A percentile compares a stretch with the other conserved stretches of the same genome.
phyloP scores from a whole-genome alignment of 92 coral and sea anemone genomes.

The Epizoanthus stellaris region DNA sequence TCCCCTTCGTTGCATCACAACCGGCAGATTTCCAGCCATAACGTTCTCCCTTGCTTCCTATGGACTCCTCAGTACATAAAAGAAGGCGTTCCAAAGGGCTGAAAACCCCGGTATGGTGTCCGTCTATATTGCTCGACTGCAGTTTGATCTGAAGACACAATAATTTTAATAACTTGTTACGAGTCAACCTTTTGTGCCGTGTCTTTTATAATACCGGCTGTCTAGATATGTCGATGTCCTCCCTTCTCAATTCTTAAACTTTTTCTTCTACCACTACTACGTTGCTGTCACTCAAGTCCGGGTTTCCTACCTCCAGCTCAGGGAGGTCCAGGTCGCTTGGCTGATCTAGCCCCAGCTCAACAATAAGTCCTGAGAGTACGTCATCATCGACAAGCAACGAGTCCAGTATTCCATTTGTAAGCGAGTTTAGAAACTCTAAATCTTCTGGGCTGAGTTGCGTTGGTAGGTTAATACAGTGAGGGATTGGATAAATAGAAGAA shows the following conservation, averaged over 20 bases:
- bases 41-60: neutral
- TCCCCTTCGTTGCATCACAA: neutral
- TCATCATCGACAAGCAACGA: conserved; percentile 29
- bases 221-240: too few species aligned
- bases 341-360: conserved; percentile 29
- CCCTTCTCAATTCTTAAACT: neutral
- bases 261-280: conserved; percentile 15
- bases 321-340: conserved; percentile 28
- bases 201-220: neutral
- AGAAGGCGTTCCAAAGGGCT: neutral
- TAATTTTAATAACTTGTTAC: neutral
- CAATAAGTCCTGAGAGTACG: conserved; percentile 14
- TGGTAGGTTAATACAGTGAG: conserved; percentile 40
- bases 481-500: conserved; percentile 35
- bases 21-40: neutral
- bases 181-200: neutral
- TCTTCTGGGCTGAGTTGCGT: conserved; percentile 42
- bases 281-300: conserved; percentile 26
- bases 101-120: neutral
- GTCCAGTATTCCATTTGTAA: conserved; percentile 19
- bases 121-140: neutral
- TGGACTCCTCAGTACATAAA: neutral
- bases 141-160: conserved; percentile 1
- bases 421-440: conserved; percentile 23
- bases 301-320: conserved; percentile 25